Evolutionary conservation across 2,888 invertebrate species (phyloP).

Genomic region (Eupithecia inturbata): DNA sequence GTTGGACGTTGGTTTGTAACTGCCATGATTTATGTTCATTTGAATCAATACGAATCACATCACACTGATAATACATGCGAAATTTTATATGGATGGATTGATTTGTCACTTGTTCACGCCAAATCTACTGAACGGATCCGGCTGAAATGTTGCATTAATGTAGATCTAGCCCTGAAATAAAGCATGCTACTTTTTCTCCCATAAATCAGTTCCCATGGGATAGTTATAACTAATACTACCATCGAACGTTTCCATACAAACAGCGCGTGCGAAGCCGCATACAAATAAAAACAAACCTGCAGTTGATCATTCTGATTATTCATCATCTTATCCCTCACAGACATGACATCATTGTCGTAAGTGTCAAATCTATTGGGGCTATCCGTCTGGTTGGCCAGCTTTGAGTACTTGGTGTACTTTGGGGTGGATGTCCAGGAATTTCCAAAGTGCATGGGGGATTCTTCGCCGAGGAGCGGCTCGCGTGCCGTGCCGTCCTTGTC

Average conservation of each 20-base stretch:
- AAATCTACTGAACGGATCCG: neutral
- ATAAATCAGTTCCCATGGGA: neutral
- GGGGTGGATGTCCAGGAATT: constrained; percentile 88
- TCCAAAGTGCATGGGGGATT: constrained; percentile 79
- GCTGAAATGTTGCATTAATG: neutral
- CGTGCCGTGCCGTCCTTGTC: constrained; percentile 93
- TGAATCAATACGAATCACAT: too few species aligned
- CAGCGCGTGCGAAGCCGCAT: neutral
- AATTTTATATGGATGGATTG: neutral
- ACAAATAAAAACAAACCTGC: constrained; percentile 69
- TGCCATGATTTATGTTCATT: neutral
- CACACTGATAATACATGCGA: neutral
- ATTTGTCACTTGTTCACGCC: neutral
- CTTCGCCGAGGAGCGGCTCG: constrained; percentile 85
- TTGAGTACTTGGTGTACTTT: constrained; percentile 90
- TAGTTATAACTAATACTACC: neutral
- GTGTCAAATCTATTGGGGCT: constrained; percentile 86
- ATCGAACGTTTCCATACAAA: neutral
- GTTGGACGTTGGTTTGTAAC: too few species aligned
- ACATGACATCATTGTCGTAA: constrained; percentile 88
- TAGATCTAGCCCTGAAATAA: neutral
- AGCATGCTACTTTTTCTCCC: neutral
- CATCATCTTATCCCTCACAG: constrained; percentile 91
- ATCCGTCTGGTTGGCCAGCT: constrained; percentile 92
- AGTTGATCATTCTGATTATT: constrained; percentile 95